Conservation (phyloP, 2,797 vertebrate species). For the Peromyscus nudipes region DNA sequence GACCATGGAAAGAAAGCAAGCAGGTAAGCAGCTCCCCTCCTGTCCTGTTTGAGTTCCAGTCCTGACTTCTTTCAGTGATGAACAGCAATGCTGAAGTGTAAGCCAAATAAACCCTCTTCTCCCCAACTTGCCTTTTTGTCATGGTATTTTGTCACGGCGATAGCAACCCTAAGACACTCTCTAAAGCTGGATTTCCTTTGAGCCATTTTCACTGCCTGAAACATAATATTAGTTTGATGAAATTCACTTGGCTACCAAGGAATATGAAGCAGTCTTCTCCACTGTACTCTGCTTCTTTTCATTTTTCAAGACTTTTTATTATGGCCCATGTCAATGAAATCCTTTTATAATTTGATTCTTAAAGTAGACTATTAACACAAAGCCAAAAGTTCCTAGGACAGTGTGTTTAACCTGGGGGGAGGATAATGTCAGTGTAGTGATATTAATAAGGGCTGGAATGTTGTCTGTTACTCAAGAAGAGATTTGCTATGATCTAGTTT, state of each 20-base stretch:
- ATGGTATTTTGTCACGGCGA: neutral
- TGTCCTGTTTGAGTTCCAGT: neutral
- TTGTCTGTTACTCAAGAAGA: neutral
- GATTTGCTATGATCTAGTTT: neutral
- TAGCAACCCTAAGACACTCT: neutral
- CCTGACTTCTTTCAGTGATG: neutral
- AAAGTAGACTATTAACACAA: neutral
- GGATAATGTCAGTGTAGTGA: neutral
- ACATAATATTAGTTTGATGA: neutral
- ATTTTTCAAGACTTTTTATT: neutral
- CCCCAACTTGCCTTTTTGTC: neutral
- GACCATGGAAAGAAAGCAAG: neutral
- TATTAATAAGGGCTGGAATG: conserved; percentile 10
- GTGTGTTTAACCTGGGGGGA: neutral
- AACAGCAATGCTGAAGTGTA: neutral
- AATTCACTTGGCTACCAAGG: neutral
- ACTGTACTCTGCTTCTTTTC: neutral
- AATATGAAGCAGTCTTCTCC: neutral
- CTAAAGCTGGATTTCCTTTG: neutral
- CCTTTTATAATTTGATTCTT: neutral
- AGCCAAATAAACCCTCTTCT: neutral
- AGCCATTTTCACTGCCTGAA: conserved; percentile 48
- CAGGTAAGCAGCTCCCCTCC: neutral
- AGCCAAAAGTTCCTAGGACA: neutral
- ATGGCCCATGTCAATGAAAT: neutral